A percentile compares a stretch with the other conserved stretches of the same genome.
Evolutionary conservation across 1,140 invertebrate species (phyloP).

Genomic region (Diabrotica virgifera): DNA sequence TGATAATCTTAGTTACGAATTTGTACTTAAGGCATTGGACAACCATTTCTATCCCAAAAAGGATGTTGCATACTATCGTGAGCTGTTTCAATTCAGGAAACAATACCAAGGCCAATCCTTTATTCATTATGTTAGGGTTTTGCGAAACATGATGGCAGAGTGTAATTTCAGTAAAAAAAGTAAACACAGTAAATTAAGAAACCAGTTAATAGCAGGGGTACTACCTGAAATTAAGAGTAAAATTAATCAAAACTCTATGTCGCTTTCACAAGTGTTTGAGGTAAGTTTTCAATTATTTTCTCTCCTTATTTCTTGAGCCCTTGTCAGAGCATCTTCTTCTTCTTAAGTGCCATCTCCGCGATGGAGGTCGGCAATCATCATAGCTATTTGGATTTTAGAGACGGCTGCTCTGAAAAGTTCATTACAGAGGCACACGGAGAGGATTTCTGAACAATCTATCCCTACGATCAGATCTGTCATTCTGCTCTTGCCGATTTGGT

Average conservation of each 20-base stretch:
- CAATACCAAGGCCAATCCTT: background rate
- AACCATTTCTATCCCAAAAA: conserved; percentile 3
- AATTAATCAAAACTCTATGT: background rate
- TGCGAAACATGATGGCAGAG: conserved; percentile 1
- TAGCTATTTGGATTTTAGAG: too few relatives aligned
- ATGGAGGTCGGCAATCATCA: too few relatives aligned
- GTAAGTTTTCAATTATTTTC: background rate
- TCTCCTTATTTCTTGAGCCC: too few relatives aligned
- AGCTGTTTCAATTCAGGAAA: background rate
- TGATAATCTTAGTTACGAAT: background rate
- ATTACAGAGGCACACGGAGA: too few relatives aligned
- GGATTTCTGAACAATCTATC: too few relatives aligned
- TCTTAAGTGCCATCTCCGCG: too few relatives aligned
- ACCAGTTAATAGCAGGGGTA: background rate
- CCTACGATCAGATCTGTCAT: too few relatives aligned
- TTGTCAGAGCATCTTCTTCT: too few relatives aligned
- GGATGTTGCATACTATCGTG: background rate
- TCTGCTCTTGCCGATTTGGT: too few relatives aligned
- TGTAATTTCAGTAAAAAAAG: conserved; percentile 3
- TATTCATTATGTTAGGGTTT: background rate
- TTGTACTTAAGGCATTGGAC: background rate
- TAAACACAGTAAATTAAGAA: conserved; percentile 1
- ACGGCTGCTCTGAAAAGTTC: too few relatives aligned
- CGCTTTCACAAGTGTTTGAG: conserved; percentile 6
- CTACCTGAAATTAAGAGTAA: background rate